These are phyloP conservation scores for Rhopilema esculentum DNA, from an alignment of 30 jellyfish, hydroid and myxozoan species.

Conservation along the genomic window DNA sequence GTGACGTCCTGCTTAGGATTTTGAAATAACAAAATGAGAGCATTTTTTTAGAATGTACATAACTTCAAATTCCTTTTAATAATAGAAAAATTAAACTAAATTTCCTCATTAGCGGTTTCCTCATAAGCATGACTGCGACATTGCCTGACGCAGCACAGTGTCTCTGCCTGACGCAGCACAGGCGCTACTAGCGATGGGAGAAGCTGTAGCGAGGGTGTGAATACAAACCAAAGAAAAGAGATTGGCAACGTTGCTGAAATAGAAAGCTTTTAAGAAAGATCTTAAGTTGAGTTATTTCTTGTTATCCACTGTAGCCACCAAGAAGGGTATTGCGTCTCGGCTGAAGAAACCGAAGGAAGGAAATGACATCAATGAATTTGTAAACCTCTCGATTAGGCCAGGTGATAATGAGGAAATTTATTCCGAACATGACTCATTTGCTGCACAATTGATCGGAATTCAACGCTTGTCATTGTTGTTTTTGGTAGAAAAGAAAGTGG, in stretches of 20 bases:
- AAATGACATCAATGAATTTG: neutral
- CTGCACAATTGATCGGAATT: neutral
- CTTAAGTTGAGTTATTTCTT: neutral
- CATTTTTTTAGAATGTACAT: too few species aligned
- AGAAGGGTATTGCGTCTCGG: neutral
- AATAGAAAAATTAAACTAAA: too few species aligned
- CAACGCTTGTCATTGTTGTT: neutral
- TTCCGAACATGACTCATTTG: neutral
- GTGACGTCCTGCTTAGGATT: too few species aligned
- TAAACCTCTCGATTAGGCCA: neutral
- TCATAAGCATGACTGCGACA: too few species aligned
- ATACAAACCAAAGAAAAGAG: neutral
- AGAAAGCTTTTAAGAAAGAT: neutral
- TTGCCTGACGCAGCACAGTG: too few species aligned
- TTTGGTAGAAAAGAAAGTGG: neutral
- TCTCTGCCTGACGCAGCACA: neutral
- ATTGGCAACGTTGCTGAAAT: neutral
- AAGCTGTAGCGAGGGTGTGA: neutral
- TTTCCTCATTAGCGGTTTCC: too few species aligned
- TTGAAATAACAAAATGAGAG: too few species aligned
- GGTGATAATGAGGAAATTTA: neutral
- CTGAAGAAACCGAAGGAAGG: neutral
- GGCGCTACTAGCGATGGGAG: neutral
- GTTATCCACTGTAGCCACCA: neutral
- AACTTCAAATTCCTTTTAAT: too few species aligned